phyloP scores from a whole-genome alignment of 2,113 vertebrate genomes.

The Catagonus wagneri region DNA sequence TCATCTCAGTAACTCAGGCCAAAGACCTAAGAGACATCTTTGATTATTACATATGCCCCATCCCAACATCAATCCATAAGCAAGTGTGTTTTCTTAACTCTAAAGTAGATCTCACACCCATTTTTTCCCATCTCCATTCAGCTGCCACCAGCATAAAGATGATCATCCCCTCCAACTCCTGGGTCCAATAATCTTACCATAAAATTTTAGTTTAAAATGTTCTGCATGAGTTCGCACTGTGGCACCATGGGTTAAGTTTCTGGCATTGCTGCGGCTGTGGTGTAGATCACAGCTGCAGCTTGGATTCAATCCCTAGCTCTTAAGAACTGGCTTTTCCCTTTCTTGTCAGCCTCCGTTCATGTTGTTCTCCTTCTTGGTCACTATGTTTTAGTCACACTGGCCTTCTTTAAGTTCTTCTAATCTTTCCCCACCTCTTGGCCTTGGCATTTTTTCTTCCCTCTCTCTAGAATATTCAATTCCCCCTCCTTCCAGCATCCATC shows the following conservation, averaged over 20 bases:
- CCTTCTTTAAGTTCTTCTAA: not conserved
- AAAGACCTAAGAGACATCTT: not conserved
- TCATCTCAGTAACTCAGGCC: not conserved
- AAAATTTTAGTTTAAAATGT: not conserved
- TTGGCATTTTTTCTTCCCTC: not conserved
- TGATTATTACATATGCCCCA: slow-evolving; percentile 8
- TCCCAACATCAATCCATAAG: not conserved
- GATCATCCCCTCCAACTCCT: not conserved
- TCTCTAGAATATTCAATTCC: not conserved
- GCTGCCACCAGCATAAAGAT: not conserved
- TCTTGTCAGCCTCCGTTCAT: not conserved
- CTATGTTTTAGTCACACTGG: not conserved
- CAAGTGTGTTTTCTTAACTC: not conserved
- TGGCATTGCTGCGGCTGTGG: too few species aligned
- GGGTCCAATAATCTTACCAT: not conserved
- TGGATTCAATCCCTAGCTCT: too few species aligned
- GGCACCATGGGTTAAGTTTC: too few species aligned
- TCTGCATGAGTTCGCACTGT: not conserved
- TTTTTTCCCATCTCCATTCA: slow-evolving; percentile 9
- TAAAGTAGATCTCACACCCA: not conserved
- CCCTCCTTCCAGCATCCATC: fast-evolving
- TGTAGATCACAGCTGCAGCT: too few species aligned
- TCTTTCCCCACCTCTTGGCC: not conserved
- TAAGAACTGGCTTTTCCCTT: not conserved
- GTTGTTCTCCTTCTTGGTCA: fast-evolving